Base-by-base conservation (phyloP, 2,797 vertebrate species). In the Sphaeramia orbicularis region DNA sequence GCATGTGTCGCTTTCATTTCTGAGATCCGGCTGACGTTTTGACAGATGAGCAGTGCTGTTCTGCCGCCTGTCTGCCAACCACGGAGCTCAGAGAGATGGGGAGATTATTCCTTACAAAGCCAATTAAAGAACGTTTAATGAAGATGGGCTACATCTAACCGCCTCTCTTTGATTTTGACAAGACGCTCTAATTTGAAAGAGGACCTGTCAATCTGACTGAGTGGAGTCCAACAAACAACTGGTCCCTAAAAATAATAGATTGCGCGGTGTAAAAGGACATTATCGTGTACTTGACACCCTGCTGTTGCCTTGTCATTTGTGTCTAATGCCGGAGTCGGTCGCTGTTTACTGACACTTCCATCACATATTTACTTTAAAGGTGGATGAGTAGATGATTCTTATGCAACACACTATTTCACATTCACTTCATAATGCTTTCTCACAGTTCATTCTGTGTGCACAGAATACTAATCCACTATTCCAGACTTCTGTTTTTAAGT, bases 51-150 rank as follows among this genome's bases (percentile, higher is more conserved):
- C 13, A 9, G 62, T 43, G 78, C 73, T 47, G 80, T 73, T 72
- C 58, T 61, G 59, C 71, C 37, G 85, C 82, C 80, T 61, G 71
- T 75, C 88, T 91, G 80, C 85, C 81, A 84, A 57, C 36, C 48
- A 35, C 18, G 74, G 35, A 72, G 82, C 78, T 73, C 57, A 35
- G 78, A 76, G 81, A 89, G 83, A 89, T 66, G 77, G 57, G 48
- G 71, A 86, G 86, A 91, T 89, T 82, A 87, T 88, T 88, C 68
- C 75, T 83, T 80, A 83, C 86, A 90, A 90, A 91, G 84, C 81
- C 89, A 92, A 92, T 91, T 91, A 92, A 89, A 86, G 81, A 77
- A 77, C 41, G 48, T 81, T 83, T 93, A 89, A 92, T 91, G 86
- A 92, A 89, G 81, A 91, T 43, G 63, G 65, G 76, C 73, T 64